Evolutionary conservation across 2,113 vertebrate species (phyloP), one percentile per base, ranked within the genome.

Genomic region (Tyrannus savana): DNA sequence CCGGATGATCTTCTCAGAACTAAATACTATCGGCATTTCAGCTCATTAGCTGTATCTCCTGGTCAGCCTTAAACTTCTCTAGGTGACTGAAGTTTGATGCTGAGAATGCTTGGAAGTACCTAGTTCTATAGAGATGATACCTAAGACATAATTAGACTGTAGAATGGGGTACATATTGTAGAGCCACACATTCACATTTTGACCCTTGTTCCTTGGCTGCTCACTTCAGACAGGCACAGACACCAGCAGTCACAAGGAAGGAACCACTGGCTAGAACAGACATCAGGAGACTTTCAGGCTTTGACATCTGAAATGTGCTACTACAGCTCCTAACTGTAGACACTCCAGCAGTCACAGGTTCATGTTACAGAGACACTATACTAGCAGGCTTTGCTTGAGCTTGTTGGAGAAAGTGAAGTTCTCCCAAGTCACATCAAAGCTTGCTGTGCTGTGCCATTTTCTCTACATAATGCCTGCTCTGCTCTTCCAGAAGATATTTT

Each of bases 291-390:
- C 33, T 60, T 83, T 49, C 39, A 53, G 66, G 52, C 22, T 37
- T 77, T 49, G 59, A 67, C 49, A 76, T 25, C 58, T 63, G 37
- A 44, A 62, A 67, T 53, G 14, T 77, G 47, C 52, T 72, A 78
- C 47, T 30, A 15, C 15, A 58, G 52, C 52, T 69, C 41, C 31
- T 25, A 35, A 15, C 23, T 21, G 25, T 37, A n/a, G 21, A 6
- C 13, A 6, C 13, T 76, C 17, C n/a, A 67, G 66, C 37, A 63
- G 52, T 15, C 21, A n/a, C 44, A 60, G n/a, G 12, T 30, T 60
- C 28, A 33, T 0, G 1, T 30, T 35, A 50, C 25, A 74, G 31
- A 62, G 33, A 41, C 10, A 12, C 35, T 59, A 7, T 0, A 25
- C 7, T 3, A 25, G 35, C 55, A 89, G 55, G 15, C n/a, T 74